Evolutionary conservation across 2,888 invertebrate genomes (phyloP).

Genomic region (Orgyia antiqua): DNA sequence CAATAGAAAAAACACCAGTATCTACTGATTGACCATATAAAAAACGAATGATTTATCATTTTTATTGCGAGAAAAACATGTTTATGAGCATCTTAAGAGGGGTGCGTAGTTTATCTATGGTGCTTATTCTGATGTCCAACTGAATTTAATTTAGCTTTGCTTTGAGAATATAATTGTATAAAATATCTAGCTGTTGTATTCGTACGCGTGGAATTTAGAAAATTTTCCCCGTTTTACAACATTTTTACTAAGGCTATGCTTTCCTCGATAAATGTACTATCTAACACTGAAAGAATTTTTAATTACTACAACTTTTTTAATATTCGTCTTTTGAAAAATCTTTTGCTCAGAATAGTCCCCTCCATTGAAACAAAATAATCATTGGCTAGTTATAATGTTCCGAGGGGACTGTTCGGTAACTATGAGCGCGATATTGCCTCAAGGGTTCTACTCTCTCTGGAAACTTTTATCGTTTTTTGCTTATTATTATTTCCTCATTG

Average conservation of each 20-base stretch:
- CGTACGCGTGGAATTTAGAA: no score
- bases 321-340: no score
- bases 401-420: conserved; percentile 60
- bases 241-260: no score
- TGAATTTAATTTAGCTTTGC: conserved; percentile 11
- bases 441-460: conserved; percentile 30
- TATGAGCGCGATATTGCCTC: conserved; percentile 61
- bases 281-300: no score
- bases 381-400: conserved; percentile 69
- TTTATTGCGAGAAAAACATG: conserved; percentile 79
- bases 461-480: conserved; percentile 51
- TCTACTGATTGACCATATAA: conserved; percentile 78
- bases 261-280: no score
- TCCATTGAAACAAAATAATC: conserved; percentile 59
- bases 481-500: conserved; percentile 35
- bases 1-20: conserved; percentile 61
- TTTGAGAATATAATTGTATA: no score
- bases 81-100: conserved; percentile 77
- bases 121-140: conserved; percentile 25
- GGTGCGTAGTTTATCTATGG: conserved; percentile 29
- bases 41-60: conserved; percentile 77
- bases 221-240: no score
- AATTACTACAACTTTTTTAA: no score
- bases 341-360: conserved; percentile 42
- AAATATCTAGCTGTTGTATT: no score